Evolutionary conservation across 2,113 vertebrate genomes (phyloP).

Genomic region (Daphoenositta chrysoptera): DNA sequence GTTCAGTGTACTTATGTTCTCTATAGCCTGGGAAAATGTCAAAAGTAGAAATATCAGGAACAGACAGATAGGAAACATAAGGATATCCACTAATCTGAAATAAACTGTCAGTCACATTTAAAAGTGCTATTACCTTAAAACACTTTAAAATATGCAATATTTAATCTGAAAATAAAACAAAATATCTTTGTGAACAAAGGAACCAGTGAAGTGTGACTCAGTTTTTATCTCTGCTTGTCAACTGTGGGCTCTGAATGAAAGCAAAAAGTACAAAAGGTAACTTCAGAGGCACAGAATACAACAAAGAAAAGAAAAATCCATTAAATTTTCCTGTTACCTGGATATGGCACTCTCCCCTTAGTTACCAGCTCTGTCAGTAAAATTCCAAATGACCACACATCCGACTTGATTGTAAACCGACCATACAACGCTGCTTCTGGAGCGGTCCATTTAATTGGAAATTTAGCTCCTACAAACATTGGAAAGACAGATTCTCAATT

Average conservation of each 20-base stretch:
- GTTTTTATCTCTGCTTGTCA: not conserved
- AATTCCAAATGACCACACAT: conserved; percentile 96
- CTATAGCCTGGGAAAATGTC: not conserved
- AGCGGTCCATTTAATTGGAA: conserved; percentile 96
- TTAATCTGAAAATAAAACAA: not conserved
- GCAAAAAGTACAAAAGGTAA: not conserved
- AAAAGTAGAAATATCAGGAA: not conserved
- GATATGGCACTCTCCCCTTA: conserved; percentile 94
- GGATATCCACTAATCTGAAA: not conserved
- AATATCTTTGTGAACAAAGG: not conserved
- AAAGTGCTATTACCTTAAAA: not conserved
- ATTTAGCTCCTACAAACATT: conserved; percentile 86
- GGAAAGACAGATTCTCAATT: not conserved
- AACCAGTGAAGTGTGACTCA: not conserved
- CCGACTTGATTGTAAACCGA: conserved; percentile 95
- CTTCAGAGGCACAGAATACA: not conserved
- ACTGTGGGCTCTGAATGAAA: not conserved
- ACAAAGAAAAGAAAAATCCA: not conserved
- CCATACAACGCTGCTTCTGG: conserved; percentile 92
- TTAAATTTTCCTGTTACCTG: conserved; percentile 75
- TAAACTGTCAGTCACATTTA: not conserved
- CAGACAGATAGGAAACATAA: not conserved
- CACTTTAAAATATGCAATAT: not conserved
- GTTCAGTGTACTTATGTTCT: not conserved
- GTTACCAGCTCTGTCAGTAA: conserved; percentile 91